phyloP scores from a whole-genome alignment of 2,888 invertebrate genomes.

The Xestia rhomboidea region DNA sequence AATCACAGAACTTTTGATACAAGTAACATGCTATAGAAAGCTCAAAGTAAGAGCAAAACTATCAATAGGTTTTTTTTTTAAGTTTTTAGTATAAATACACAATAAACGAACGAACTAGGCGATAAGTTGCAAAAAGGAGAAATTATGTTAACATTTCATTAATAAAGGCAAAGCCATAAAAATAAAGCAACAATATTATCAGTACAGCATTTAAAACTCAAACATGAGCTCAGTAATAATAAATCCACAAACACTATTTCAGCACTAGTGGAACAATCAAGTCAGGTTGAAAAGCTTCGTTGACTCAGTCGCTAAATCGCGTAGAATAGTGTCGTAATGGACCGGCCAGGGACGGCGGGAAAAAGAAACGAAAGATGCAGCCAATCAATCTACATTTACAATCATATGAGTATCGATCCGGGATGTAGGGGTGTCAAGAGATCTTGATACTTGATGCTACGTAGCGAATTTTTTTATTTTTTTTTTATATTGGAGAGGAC shows the following conservation, averaged over 20 bases:
- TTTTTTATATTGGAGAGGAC: too few relatives aligned
- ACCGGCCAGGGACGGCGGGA: constrained; percentile 77
- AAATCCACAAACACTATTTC: constrained; percentile 32
- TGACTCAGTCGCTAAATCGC: constrained; percentile 73
- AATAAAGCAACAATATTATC: background rate
- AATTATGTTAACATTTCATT: background rate
- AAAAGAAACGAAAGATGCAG: constrained; percentile 85
- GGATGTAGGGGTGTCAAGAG: constrained; percentile 42
- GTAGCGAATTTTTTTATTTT: too few relatives aligned
- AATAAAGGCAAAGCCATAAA: background rate
- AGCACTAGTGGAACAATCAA: constrained; percentile 55
- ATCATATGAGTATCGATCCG: constrained; percentile 88
- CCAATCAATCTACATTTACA: constrained; percentile 90
- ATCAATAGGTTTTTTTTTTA: background rate
- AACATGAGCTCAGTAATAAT: constrained; percentile 16
- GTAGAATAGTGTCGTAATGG: constrained; percentile 84
- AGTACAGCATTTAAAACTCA: background rate
- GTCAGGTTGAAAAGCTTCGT: constrained; percentile 55
- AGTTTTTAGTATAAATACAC: background rate
- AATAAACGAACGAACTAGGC: background rate
- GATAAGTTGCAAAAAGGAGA: background rate
- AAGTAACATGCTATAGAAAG: background rate
- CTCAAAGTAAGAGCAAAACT: background rate
- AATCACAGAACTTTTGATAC: background rate
- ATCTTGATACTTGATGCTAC: constrained; percentile 71